Conservation (phyloP, 2,113 vertebrate genomes). For the Cyanoramphus novaezelandiae region DNA sequence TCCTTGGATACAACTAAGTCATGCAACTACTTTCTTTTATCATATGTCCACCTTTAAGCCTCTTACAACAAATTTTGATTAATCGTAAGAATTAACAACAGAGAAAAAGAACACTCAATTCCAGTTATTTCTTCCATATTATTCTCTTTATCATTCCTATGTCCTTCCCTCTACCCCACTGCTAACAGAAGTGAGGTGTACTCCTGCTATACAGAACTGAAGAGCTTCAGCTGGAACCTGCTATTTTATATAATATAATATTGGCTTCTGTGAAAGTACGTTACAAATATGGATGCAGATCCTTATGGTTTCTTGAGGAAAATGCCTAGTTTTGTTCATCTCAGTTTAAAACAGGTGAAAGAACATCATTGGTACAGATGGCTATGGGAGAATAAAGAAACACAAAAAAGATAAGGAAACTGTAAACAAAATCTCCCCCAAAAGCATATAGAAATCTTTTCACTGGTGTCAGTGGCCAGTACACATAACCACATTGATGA, state of each 20-base stretch:
- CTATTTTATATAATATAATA: neutral
- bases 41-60: neutral
- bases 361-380: neutral
- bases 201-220: neutral
- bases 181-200: neutral
- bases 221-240: neutral
- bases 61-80: neutral
- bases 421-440: neutral
- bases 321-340: neutral
- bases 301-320: neutral
- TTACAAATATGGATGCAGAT: neutral
- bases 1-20: neutral
- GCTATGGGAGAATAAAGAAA: neutral
- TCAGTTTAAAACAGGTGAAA: neutral
- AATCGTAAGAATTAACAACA: neutral
- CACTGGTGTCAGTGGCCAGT: neutral
- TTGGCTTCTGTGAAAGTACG: neutral
- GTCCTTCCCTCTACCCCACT: neutral
- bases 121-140: neutral
- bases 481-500: neutral
- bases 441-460: neutral
- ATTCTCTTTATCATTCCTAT: neutral
- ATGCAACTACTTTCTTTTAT: neutral
- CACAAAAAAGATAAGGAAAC: neutral
- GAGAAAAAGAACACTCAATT: neutral